phyloP scores from a whole-genome alignment of 1,140 invertebrate genomes.

The Saccostrea echinata region DNA sequence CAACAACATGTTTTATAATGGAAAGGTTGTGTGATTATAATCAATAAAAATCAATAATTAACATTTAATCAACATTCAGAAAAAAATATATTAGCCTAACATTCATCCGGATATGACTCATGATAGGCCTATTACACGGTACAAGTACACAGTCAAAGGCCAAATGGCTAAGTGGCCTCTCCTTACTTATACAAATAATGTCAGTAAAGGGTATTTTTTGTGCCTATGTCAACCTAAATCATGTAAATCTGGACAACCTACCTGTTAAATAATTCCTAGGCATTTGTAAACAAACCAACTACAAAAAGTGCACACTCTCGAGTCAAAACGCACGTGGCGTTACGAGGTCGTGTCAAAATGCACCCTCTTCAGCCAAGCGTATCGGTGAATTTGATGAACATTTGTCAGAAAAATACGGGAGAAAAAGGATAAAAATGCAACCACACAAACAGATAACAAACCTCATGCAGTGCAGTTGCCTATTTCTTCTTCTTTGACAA shows the following conservation, averaged over 20 bases:
- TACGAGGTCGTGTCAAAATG: slow-evolving; percentile 38
- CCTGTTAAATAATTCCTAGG: background rate
- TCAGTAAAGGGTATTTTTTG: too few relatives aligned
- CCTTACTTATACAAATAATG: background rate
- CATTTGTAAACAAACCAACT: background rate
- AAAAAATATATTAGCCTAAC: too few relatives aligned
- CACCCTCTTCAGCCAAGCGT: slow-evolving; percentile 24
- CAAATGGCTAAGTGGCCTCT: background rate
- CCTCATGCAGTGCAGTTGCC: background rate
- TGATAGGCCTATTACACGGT: background rate
- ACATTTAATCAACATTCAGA: too few relatives aligned
- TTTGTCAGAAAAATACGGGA: background rate
- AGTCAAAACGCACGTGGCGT: slow-evolving; percentile 35
- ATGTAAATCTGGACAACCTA: background rate
- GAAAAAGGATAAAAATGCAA: background rate
- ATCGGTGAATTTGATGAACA: background rate
- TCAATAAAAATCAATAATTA: too few relatives aligned
- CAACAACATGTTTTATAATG: too few relatives aligned
- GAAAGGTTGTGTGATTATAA: too few relatives aligned
- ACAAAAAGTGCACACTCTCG: background rate
- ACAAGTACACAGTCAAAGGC: background rate
- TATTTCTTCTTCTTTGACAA: background rate
- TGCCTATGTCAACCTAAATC: too few relatives aligned
- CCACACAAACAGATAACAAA: background rate
- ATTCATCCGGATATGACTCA: background rate